phyloP scores from a whole-genome alignment of 1,140 invertebrate genomes.

The Hypsibius dujardini region DNA sequence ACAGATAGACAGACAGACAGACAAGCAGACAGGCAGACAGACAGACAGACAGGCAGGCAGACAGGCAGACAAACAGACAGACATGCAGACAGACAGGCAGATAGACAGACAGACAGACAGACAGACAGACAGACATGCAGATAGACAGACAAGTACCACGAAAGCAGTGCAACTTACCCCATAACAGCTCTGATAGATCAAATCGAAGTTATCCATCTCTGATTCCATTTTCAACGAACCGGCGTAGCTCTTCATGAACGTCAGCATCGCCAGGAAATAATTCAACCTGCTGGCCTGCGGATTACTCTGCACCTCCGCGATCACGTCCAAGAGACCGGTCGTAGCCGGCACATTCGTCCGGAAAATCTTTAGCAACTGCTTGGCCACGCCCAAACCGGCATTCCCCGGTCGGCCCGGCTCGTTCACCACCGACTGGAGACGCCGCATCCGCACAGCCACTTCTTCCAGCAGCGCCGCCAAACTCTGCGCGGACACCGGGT shows the following conservation, averaged over 20 bases:
- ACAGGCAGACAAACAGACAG: too few species aligned
- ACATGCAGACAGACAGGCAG: too few species aligned
- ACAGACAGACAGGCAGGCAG: too few species aligned
- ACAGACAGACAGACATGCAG: too few species aligned
- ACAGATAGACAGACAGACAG: too few species aligned
- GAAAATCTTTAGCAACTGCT: background rate
- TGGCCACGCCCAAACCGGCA: background rate
- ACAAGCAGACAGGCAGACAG: too few species aligned
- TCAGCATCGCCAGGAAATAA: background rate
- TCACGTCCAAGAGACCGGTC: background rate
- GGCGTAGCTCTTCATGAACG: background rate
- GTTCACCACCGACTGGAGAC: background rate
- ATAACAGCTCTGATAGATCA: background rate
- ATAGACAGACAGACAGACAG: too few species aligned
- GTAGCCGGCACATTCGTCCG: background rate
- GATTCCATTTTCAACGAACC: background rate
- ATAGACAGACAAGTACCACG: too few species aligned
- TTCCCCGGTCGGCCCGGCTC: background rate
- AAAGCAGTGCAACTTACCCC: background rate
- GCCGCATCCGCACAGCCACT: background rate
- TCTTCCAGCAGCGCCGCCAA: background rate
- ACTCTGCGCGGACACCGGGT: background rate
- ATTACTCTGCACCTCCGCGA: background rate
- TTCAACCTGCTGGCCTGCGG: background rate
- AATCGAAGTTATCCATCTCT: background rate